Conservation (phyloP, 23 tunicate species). For the Halocynthia roretzi region DNA sequence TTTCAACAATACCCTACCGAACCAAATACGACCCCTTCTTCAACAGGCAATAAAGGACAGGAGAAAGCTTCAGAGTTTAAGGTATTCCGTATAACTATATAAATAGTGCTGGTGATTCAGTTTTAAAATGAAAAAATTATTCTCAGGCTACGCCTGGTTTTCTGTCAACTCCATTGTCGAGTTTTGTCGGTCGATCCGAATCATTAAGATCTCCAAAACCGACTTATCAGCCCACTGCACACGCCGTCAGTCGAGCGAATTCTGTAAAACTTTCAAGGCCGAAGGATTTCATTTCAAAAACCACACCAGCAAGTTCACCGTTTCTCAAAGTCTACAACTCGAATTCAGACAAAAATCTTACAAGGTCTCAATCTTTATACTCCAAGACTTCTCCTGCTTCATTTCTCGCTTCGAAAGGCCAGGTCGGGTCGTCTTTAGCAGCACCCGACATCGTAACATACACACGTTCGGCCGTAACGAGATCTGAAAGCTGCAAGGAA, state of each 20-base stretch:
- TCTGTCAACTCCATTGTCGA: constrained; percentile 12
- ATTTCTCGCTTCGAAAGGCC: not conserved
- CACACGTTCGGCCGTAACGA: constrained; percentile 15
- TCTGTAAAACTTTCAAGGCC: constrained; percentile 63
- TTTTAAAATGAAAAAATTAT: too few relatives aligned
- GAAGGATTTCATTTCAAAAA: constrained; percentile 46
- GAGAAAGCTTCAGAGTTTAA: too few relatives aligned
- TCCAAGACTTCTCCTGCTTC: constrained; percentile 15
- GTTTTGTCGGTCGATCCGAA: constrained; percentile 37
- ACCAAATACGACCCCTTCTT: not conserved
- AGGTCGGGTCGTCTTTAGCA: not conserved
- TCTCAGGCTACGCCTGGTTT: too few relatives aligned
- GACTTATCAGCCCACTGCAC: constrained; percentile 34
- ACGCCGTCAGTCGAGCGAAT: constrained; percentile 27
- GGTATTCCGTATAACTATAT: too few relatives aligned
- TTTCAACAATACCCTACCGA: not conserved
- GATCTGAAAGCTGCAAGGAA: constrained; percentile 73
- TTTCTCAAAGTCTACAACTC: constrained; percentile 6
- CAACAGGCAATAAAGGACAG: too few relatives aligned
- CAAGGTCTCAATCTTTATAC: constrained; percentile 13
- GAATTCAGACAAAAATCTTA: constrained; percentile 6
- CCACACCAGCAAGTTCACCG: not conserved
- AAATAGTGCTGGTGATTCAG: too few relatives aligned
- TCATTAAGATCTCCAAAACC: constrained; percentile 36
- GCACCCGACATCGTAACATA: not conserved